phyloP scores from a whole-genome alignment of 2,797 vertebrate genomes.

The Mormyrus proboscirostris region DNA sequence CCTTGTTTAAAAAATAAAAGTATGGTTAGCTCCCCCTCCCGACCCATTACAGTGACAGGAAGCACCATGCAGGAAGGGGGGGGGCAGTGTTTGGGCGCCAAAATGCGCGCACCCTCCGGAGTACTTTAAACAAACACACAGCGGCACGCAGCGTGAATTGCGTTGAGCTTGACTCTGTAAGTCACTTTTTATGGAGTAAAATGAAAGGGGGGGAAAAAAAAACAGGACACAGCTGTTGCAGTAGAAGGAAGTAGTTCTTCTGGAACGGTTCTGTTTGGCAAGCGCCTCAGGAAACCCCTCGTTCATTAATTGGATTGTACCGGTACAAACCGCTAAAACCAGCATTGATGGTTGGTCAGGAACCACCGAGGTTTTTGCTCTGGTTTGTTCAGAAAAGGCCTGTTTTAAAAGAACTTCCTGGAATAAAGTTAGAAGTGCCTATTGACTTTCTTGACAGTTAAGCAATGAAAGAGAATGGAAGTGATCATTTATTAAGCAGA shows the following conservation, averaged over 20 bases:
- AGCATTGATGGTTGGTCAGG: not conserved
- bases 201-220: not conserved
- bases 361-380: not conserved
- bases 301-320: not conserved
- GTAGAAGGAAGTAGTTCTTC: constrained; percentile 13
- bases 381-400: not conserved
- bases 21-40: not conserved
- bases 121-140: not conserved
- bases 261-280: constrained; percentile 8
- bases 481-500: constrained; percentile 1
- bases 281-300: not conserved
- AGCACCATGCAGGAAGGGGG: not conserved
- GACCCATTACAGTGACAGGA: not conserved
- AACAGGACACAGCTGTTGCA: not conserved
- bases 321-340: not conserved
- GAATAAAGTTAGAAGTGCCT: not conserved
- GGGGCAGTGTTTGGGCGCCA: not conserved
- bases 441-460: not conserved
- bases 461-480: not conserved
- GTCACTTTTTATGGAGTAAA: not conserved
- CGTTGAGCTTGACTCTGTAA: not conserved
- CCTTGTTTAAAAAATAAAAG: constrained; percentile 9
- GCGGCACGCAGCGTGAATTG: not conserved
- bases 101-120: not conserved
- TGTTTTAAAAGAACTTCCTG: not conserved